These are phyloP conservation scores for Struthidea cinerea DNA, from an alignment of 2,113 vertebrate genomes.

Conservation along the genomic window DNA sequence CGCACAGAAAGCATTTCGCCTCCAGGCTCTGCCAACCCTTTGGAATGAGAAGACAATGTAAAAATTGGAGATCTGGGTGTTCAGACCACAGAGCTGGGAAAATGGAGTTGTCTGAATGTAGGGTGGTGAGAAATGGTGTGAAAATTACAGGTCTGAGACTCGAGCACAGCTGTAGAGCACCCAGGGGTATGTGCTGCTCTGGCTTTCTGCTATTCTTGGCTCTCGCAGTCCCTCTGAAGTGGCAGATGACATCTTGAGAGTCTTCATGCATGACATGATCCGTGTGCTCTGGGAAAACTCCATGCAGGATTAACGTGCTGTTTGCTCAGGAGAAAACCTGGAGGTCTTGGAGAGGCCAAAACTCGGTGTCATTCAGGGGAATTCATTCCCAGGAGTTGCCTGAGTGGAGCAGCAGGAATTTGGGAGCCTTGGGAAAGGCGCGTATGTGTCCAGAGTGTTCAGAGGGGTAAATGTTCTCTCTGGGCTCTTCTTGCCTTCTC, in stretches of 20 bases:
- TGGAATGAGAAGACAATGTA: not conserved
- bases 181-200: constrained; percentile 12
- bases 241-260: constrained; percentile 54
- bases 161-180: constrained; percentile 31
- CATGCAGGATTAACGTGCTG: not conserved
- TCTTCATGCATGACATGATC: not conserved
- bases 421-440: not conserved
- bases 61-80: constrained; percentile 11
- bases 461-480: not conserved
- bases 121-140: constrained; percentile 55
- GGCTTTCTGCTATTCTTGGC: constrained; percentile 60
- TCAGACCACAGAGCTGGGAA: constrained; percentile 44
- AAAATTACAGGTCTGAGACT: constrained; percentile 48
- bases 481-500: not conserved
- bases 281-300: not conserved
- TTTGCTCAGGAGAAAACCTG: not conserved
- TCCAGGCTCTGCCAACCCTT: not conserved
- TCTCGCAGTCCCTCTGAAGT: constrained; percentile 33
- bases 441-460: not conserved
- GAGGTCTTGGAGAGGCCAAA: not conserved
- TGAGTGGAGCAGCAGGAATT: not conserved
- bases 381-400: not conserved
- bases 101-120: not conserved
- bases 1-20: not conserved
- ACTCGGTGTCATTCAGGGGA: accelerated